phyloP scores from a whole-genome alignment of 2,797 vertebrate species.

The Crotalus adamanteus region DNA sequence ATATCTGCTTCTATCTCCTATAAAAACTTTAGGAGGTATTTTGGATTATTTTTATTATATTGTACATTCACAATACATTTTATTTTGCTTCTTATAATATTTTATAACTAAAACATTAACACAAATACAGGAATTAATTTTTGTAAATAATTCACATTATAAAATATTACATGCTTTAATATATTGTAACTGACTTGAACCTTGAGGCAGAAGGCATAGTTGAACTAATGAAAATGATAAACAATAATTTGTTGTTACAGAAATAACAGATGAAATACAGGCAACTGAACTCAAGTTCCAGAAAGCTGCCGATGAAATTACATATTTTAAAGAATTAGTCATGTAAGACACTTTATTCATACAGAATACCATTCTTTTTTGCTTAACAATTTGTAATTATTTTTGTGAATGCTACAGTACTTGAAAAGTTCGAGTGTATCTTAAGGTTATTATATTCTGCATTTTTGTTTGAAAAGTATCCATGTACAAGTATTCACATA shows the following conservation, averaged over 20 bases:
- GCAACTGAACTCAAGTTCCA: conserved; percentile 66
- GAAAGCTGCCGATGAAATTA: conserved; percentile 66
- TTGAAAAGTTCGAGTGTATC: rapidly evolving
- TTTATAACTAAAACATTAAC: neutral
- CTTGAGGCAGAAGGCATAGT: neutral
- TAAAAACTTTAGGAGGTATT: neutral
- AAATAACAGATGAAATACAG: conserved; percentile 69
- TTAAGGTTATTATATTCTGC: neutral
- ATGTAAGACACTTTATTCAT: conserved; percentile 65
- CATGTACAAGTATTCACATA: neutral
- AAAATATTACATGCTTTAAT: neutral
- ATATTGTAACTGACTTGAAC: neutral
- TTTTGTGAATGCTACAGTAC: neutral
- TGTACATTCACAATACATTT: neutral
- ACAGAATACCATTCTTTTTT: neutral
- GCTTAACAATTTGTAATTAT: neutral
- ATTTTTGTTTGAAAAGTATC: neutral
- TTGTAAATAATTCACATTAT: neutral
- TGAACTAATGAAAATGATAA: neutral
- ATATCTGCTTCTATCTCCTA: neutral
- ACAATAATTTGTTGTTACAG: conserved; percentile 60
- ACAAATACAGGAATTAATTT: rapidly evolving
- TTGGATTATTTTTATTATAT: rapidly evolving
- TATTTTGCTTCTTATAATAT: neutral
- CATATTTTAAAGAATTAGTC: conserved; percentile 68